Evolutionary conservation across 2,113 vertebrate species (phyloP).

Genomic region (Chaetura pelagica): DNA sequence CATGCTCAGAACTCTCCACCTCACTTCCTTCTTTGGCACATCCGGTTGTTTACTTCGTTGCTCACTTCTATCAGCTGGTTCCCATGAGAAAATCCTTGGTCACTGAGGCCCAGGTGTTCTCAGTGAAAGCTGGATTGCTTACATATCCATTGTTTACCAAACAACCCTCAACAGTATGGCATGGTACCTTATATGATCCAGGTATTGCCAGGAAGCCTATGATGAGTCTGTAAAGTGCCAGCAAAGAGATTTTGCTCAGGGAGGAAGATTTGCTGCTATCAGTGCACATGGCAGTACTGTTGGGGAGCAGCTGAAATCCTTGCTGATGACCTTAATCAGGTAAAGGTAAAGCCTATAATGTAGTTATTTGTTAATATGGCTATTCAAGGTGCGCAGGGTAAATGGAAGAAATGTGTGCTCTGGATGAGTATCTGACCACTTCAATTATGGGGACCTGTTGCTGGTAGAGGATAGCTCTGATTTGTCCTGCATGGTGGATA

Average conservation of each 20-base stretch:
- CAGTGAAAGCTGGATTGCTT: too few relatives aligned
- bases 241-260: background rate
- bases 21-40: too few relatives aligned
- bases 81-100: too few relatives aligned
- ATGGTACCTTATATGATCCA: background rate
- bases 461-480: background rate
- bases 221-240: background rate
- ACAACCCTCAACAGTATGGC: too few relatives aligned
- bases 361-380: background rate
- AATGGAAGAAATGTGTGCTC: too few relatives aligned
- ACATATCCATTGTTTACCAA: too few relatives aligned
- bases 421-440: background rate
- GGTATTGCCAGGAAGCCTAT: background rate
- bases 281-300: background rate
- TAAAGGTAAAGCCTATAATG: background rate
- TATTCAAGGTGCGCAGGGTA: background rate
- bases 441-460: background rate
- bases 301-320: background rate
- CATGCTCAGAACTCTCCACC: too few relatives aligned
- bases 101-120: too few relatives aligned
- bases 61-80: too few relatives aligned
- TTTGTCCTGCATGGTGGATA: background rate
- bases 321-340: background rate
- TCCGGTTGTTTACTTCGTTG: too few relatives aligned
- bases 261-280: background rate